Conservation (phyloP, 2,888 invertebrate genomes). For the Lampropteryx suffumata region DNA sequence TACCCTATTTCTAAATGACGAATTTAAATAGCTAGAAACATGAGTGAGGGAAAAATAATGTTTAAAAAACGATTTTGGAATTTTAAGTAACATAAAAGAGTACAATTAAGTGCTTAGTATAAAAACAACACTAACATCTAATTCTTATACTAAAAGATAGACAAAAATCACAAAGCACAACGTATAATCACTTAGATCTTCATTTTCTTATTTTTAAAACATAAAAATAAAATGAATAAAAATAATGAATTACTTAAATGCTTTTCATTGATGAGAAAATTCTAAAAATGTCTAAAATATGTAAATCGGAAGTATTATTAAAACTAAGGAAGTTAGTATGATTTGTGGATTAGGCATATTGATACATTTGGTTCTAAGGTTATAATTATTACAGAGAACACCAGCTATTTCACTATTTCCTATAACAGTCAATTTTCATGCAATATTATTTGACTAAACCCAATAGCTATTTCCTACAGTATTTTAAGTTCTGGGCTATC, state of each 20-base stretch:
- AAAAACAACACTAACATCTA: conserved; percentile 34
- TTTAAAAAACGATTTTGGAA: conserved; percentile 10
- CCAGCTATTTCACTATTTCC: conserved; percentile 9
- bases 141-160: conserved; percentile 26
- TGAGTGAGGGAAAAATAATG: neutral
- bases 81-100: conserved; percentile 14
- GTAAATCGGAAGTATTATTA: conserved; percentile 5
- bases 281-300: conserved; percentile 8
- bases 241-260: conserved; percentile 28
- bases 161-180: conserved; percentile 34
- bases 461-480: neutral
- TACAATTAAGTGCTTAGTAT: conserved; percentile 25
- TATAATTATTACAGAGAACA: neutral
- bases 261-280: conserved; percentile 9
- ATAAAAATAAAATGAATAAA: conserved; percentile 18
- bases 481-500: too few relatives aligned
- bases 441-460: conserved; percentile 3
- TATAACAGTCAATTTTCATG: conserved; percentile 16
- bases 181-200: conserved; percentile 26
- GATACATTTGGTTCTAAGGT: conserved; percentile 1
- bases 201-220: conserved; percentile 18
- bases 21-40: conserved; percentile 4
- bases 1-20: conserved; percentile 5
- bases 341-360: neutral
- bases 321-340: conserved; percentile 1